phyloP scores from a whole-genome alignment of 2,888 invertebrate species.

The Syrphus vitripennis region DNA sequence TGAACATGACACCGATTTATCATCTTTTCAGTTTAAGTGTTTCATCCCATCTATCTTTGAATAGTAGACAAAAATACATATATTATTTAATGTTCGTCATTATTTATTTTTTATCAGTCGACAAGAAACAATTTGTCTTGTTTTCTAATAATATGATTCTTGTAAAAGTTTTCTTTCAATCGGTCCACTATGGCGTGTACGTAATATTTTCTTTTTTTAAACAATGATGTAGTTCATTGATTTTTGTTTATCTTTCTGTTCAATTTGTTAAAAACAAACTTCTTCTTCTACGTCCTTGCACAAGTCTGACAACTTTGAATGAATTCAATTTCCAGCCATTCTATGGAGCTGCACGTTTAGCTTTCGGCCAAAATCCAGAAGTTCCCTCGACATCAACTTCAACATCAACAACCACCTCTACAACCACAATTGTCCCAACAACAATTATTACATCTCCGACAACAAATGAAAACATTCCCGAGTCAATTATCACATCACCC shows the following conservation, averaged over 20 bases:
- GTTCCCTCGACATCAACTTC: conserved; percentile 77
- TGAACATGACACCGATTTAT: not conserved
- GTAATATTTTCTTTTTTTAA: not conserved
- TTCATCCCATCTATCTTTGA: not conserved
- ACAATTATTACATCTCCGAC: conserved; percentile 36
- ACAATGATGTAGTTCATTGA: not conserved
- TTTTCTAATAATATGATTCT: not conserved
- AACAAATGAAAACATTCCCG: conserved; percentile 57
- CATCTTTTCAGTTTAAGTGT: not conserved
- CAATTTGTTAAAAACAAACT: not conserved
- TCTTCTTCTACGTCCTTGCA: conserved; percentile 18
- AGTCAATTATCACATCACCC: conserved; percentile 70
- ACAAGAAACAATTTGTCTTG: not conserved
- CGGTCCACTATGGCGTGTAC: conserved; percentile 20
- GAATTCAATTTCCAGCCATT: conserved; percentile 81
- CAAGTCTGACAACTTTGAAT: conserved; percentile 70
- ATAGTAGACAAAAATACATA: too few relatives aligned
- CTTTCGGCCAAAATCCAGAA: conserved; percentile 82
- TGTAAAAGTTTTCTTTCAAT: not conserved
- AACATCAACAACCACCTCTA: conserved; percentile 73
- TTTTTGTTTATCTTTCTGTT: not conserved
- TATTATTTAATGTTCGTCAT: not conserved
- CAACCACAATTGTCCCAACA: conserved; percentile 63
- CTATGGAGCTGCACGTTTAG: conserved; percentile 84
- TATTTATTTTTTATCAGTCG: not conserved